phyloP scores from a whole-genome alignment of 2,113 vertebrate genomes.

The Corythornis madagascariensis region DNA sequence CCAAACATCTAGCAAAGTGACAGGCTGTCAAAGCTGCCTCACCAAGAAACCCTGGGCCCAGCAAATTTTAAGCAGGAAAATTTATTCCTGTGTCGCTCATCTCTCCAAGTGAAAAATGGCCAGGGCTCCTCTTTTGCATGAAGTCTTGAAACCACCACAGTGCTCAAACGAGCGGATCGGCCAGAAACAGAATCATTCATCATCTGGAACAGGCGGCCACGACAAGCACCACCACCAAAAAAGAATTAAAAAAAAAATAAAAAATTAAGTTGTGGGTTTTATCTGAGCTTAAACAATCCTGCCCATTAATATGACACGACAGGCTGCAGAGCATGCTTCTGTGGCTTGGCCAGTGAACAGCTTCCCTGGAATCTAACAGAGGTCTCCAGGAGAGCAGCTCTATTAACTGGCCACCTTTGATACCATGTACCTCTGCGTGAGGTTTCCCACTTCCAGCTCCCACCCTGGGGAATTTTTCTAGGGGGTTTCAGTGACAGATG shows the following conservation, averaged over 20 bases:
- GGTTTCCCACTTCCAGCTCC: not conserved
- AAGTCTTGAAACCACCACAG: slow-evolving; percentile 39
- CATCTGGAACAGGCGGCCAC: slow-evolving; percentile 34
- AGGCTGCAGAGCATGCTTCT: not conserved
- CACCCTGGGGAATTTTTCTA: not conserved
- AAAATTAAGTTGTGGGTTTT: slow-evolving; percentile 61
- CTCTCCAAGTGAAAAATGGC: slow-evolving; percentile 68
- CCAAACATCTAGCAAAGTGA: slow-evolving; percentile 60
- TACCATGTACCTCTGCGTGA: not conserved
- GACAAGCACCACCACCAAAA: slow-evolving; percentile 15
- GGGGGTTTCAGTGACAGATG: not conserved
- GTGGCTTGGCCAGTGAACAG: not conserved
- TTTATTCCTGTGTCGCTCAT: slow-evolving; percentile 62
- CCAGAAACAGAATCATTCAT: slow-evolving; percentile 67
- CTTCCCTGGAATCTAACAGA: not conserved
- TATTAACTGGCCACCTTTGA: not conserved
- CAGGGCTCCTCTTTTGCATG: slow-evolving; percentile 60
- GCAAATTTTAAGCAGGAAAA: slow-evolving; percentile 69
- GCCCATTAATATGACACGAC: slow-evolving; percentile 36
- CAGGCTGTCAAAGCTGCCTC: slow-evolving; percentile 60
- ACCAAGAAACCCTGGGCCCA: slow-evolving; percentile 58
- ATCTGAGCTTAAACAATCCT: slow-evolving; percentile 41
- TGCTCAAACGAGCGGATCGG: slow-evolving; percentile 67
- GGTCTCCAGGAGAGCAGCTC: not conserved
- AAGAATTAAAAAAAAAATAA: not conserved